Evolutionary conservation across 2,888 invertebrate genomes (phyloP), one percentile per base, ranked within the genome.

Genomic region (Andrena praecox): DNA sequence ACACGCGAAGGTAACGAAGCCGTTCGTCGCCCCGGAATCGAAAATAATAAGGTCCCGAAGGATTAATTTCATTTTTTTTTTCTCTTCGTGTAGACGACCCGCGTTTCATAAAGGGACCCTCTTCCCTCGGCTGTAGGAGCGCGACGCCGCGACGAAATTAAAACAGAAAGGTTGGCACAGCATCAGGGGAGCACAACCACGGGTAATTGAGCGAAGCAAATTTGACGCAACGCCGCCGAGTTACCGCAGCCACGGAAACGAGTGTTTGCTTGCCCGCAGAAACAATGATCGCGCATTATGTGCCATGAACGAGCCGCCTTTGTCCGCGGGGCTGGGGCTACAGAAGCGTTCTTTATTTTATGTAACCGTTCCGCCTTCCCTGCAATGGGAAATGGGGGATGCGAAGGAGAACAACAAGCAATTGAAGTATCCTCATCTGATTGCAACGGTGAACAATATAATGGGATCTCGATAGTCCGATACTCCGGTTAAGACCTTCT

Each of bases 201-300:
- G 81, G 84, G 72, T 86, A 86, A 86, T 86, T 86, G 86, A 77
- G 72, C 79, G 77, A 85, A 85, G 79, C 75, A 86, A 86, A 86
- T 86, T 82, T 80, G 85, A 85, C 77, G 75, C 69, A 75, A 79
- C 84, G 63, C 63, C 84, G 82, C 60, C 63, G 72, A 52, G 54
- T 71, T 72, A 62, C 76, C 66, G 64, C n/a, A 20, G 35, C 42
- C 72, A 31, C 56, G 67, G 70, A 62, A 78, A 74, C 68, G 74
- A 68, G 59, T 64, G 73, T 48, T 62, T 35, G 62, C 42, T 7
- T 33, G 52, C 71, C 64, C 70, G 48, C 74, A 72, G 79, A 82
- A 79, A 85, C 82, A 86, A 77, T 77, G 87, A 86, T 86, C 76
- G 79, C 77, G 67, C 64, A 60, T 79, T 84, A 75, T 69, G 70